Evolutionary conservation across 2,888 invertebrate species (phyloP), one percentile per base, ranked within the genome.

Genomic region (Drosophila paranaensis): DNA sequence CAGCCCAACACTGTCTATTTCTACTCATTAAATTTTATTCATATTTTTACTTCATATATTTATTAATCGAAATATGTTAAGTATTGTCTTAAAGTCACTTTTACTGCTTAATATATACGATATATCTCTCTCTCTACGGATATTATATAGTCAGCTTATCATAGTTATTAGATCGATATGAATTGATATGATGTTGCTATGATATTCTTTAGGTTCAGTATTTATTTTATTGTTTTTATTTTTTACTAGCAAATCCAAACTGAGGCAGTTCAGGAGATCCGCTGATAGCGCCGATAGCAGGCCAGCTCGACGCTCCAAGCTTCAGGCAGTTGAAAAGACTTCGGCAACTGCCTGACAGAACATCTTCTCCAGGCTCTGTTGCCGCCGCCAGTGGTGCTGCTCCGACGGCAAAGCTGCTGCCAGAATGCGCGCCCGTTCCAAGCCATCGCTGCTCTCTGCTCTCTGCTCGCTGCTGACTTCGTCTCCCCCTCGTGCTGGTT

Each of bases 131-230:
- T 10, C 14, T 37, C 10, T 20, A 53, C 25, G 11, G 9, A 53
- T 35, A 53, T 39, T 25, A 85, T 57, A 71, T 69, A 40, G 20
- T 76, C 60, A 42, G 40, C 66, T 86, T 76, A 76, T 70, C 63
- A 71, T 74, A 60, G 67, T 37, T 60, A 74, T 58, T 71, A 77
- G 55, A 82, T 77, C 82, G 86, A 86, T 86, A 86, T 86, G 86
- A 76, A 58, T 85, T 86, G 86, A 86, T 86, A 86, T 86, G 86
- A 89, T 79, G 89, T 86, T 82, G 85, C 86, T 81, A 86, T 88
- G 86, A 86, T 86, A 86, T 86, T 86, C 88, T 77, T 88, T 85
- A 82, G 86, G 86, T 86, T 89, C 75, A 74, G 58, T 64, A 76
- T 55, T 65, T 53, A 4, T 25, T 13, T 20, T 20, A n/a, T n/a